Evolutionary conservation across 2,888 invertebrate genomes (phyloP).

Genomic region (Drosophila parthenogenetica): DNA sequence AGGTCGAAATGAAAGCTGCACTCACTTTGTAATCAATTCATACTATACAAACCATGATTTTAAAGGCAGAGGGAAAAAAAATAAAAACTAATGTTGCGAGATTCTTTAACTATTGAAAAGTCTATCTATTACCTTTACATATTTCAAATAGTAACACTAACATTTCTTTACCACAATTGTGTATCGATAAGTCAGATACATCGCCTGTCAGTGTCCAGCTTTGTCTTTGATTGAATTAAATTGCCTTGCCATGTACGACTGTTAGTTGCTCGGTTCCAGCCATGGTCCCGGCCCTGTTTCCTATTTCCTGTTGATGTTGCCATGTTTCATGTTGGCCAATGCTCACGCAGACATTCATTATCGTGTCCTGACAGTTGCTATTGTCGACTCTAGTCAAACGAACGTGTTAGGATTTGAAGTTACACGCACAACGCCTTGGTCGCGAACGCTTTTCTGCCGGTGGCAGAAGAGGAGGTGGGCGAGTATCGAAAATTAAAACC

Average conservation of each 20-base stretch:
- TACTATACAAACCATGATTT: not conserved
- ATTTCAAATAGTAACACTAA: not conserved
- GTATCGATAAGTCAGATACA: constrained; percentile 26
- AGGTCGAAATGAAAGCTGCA: constrained; percentile 17
- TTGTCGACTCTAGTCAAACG: constrained; percentile 57
- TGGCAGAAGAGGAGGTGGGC: too few species aligned
- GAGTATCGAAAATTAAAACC: constrained; percentile 53
- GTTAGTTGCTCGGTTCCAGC: constrained; percentile 11
- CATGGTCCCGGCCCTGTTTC: constrained; percentile 14
- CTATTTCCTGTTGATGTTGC: constrained; percentile 46
- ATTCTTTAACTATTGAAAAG: not conserved
- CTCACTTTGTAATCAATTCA: not conserved
- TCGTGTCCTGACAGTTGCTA: constrained; percentile 55
- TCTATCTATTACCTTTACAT: not conserved
- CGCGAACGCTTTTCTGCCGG: not conserved
- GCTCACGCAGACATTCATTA: constrained; percentile 64
- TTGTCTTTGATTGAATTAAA: constrained; percentile 80
- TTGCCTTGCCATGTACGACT: constrained; percentile 52
- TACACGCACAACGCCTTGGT: constrained; percentile 10
- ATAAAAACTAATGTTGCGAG: not conserved
- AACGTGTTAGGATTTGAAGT: constrained; percentile 66
- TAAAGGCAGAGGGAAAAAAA: not conserved
- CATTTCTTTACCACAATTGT: constrained; percentile 37
- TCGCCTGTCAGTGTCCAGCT: constrained; percentile 60
- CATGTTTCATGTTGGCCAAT: constrained; percentile 46